A percentile compares a stretch with the other conserved stretches of the same genome.
phyloP scores from a whole-genome alignment of 2,797 vertebrate species.

The Eleutherodactylus coqui region DNA sequence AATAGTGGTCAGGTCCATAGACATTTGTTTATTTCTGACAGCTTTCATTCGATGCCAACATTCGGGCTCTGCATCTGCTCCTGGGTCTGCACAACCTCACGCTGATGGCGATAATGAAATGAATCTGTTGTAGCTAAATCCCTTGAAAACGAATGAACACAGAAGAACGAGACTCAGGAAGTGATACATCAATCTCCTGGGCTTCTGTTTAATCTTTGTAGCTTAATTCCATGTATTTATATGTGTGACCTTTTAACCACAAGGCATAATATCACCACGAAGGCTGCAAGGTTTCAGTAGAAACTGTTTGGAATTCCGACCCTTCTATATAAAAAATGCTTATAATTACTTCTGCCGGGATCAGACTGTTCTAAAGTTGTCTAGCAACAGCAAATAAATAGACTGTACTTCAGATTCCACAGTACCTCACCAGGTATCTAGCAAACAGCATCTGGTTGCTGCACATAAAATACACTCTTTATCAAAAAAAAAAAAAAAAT shows the following conservation, averaged over 20 bases:
- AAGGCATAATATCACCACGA: background rate
- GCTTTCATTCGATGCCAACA: slow-evolving; percentile 5
- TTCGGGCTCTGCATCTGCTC: slow-evolving; percentile 1
- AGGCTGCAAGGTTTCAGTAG: background rate
- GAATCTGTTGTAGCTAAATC: background rate
- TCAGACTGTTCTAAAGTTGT: background rate
- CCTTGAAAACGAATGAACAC: slow-evolving; percentile 24
- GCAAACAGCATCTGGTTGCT: background rate
- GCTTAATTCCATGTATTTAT: slow-evolving; percentile 34
- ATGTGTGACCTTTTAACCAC: slow-evolving; percentile 7
- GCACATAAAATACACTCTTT: too few relatives aligned
- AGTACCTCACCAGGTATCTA: background rate
- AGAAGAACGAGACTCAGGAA: slow-evolving; percentile 26
- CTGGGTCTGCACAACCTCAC: slow-evolving; percentile 10
- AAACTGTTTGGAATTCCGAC: background rate
- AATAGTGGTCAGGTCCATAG: background rate
- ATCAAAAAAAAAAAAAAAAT: background rate
- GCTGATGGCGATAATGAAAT: slow-evolving; percentile 5
- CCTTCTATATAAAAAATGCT: background rate
- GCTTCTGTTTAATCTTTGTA: slow-evolving; percentile 37
- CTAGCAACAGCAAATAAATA: background rate
- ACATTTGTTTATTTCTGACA: background rate
- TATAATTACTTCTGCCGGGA: background rate
- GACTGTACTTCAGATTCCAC: background rate
- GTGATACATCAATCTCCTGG: slow-evolving; percentile 16